phyloP scores from a whole-genome alignment of 2,888 invertebrate genomes.

The Onchidella celtica region DNA sequence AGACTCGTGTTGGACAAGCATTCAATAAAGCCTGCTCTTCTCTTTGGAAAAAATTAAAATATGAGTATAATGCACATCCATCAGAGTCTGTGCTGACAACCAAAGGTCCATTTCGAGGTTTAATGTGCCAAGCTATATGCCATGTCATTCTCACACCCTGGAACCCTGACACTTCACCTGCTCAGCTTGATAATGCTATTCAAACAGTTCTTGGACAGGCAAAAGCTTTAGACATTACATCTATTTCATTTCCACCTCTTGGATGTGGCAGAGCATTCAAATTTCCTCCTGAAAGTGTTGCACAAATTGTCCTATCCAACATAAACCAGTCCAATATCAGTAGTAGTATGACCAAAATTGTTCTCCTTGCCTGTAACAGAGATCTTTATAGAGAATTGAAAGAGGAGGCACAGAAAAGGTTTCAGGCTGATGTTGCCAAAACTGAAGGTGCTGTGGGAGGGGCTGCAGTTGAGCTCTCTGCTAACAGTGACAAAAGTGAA shows the following conservation, averaged over 20 bases:
- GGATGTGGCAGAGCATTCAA: slow-evolving; percentile 35
- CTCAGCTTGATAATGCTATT: neutral
- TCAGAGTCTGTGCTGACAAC: slow-evolving; percentile 1
- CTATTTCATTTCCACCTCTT: slow-evolving; percentile 32
- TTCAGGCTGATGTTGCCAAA: neutral
- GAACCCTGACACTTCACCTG: slow-evolving; percentile 1
- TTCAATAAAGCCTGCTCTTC: slow-evolving; percentile 30
- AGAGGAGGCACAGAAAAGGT: slow-evolving; percentile 2
- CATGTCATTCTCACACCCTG: slow-evolving; percentile 14
- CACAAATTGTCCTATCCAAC: neutral
- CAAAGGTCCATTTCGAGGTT: neutral
- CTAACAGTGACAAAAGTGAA: neutral
- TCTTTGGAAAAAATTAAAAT: neutral
- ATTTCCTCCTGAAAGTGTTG: slow-evolving; percentile 8
- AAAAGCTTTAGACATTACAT: neutral
- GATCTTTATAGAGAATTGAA: slow-evolving; percentile 34
- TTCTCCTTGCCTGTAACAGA: slow-evolving; percentile 14
- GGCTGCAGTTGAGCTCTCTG: neutral
- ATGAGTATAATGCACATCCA: neutral
- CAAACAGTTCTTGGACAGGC: neutral
- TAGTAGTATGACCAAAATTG: slow-evolving; percentile 2
- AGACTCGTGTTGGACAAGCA: slow-evolving; percentile 44
- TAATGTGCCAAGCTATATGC: slow-evolving; percentile 28
- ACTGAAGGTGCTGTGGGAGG: neutral
- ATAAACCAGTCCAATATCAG: neutral